Evolutionary conservation across 2,113 vertebrate genomes (phyloP), one percentile per base, ranked within the genome.

Genomic region (Budorcas taxicolor): DNA sequence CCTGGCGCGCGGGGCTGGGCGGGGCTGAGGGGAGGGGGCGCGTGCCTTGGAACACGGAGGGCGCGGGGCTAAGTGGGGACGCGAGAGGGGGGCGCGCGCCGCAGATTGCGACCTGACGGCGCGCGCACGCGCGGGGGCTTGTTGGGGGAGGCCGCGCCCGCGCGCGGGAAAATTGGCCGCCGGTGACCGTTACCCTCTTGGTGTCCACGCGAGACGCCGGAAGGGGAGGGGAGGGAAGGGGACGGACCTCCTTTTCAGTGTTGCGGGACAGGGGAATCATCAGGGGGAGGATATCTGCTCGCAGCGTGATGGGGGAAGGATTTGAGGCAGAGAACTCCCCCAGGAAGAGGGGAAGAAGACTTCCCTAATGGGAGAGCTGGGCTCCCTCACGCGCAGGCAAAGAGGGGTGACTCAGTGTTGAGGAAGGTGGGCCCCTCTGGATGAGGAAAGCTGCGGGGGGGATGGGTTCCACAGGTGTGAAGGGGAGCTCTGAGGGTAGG

Each of bases 121-220:
- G 64, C 53, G 92, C 84, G 88, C 91, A 93, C 86, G 87, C 93
- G 81, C 93, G 12, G 33, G 90, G 60, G 16, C 53, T 87, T 36
- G 31, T 33, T 31, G 2, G 29, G 83, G 84, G 84, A 97, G 74
- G 62, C 92, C 57, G 80, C 53, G 74, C 90, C 95, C 91, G 95
- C 89, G 97, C 96, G 96, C 97, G 93, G 97, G 96, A 97, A 98
- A 98, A 97, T 84, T 29, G 14, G 94, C 80, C 64, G 87, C 92
- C 52, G 14, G 95, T 97, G 97, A 97, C 98, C 96, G 96, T 98
- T 98, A 97, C 95, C 97, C 81, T 85, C 53, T 92, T n/a, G 92
- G 40, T 98, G 95, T 97, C 97, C 97, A 97, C 98, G 97, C 96
- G 87, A 97, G 96, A 97, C 84, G 90, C 95, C 92, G 95, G 96